Percentiles rank a stretch among this genome's conserved stretches.
phyloP scores from a whole-genome alignment of 2,113 vertebrate genomes.

The Notechis scutatus region DNA sequence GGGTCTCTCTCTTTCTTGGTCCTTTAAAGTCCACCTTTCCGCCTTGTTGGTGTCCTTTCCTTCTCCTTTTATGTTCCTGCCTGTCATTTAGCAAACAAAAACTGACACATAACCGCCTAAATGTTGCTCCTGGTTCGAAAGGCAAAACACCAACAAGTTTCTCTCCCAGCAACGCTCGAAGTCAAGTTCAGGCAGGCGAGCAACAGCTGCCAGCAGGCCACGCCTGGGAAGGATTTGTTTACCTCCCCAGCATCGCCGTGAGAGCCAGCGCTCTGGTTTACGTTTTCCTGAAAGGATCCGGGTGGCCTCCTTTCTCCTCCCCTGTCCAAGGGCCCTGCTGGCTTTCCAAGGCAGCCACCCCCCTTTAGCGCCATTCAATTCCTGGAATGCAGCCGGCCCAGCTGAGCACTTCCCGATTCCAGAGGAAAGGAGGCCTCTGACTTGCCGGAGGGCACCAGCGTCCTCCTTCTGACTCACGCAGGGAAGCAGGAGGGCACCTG shows the following conservation, averaged over 20 bases:
- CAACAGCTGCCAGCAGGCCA: background rate
- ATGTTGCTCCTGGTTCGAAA: background rate
- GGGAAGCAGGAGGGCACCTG: fast-evolving
- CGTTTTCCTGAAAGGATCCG: background rate
- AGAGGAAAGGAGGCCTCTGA: background rate
- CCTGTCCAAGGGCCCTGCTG: background rate
- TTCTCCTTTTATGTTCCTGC: background rate
- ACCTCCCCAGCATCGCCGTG: background rate
- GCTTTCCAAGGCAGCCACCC: background rate
- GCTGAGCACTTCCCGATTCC: background rate
- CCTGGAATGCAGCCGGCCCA: background rate
- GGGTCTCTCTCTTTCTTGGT: background rate
- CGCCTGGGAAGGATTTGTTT: background rate
- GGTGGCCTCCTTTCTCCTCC: fast-evolving
- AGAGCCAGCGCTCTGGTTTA: background rate
- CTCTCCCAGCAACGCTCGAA: background rate
- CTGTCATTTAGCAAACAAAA: background rate
- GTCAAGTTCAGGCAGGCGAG: background rate
- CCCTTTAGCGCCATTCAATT: background rate
- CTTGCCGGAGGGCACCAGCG: slow-evolving; percentile 57
- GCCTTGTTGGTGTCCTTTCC: background rate
- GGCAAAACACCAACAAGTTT: background rate
- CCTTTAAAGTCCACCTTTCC: background rate
- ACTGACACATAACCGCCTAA: background rate
- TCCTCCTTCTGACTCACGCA: background rate